These are phyloP conservation scores for Littorina saxatilis DNA, from an alignment of 1,140 invertebrate species.

Conservation along the genomic window DNA sequence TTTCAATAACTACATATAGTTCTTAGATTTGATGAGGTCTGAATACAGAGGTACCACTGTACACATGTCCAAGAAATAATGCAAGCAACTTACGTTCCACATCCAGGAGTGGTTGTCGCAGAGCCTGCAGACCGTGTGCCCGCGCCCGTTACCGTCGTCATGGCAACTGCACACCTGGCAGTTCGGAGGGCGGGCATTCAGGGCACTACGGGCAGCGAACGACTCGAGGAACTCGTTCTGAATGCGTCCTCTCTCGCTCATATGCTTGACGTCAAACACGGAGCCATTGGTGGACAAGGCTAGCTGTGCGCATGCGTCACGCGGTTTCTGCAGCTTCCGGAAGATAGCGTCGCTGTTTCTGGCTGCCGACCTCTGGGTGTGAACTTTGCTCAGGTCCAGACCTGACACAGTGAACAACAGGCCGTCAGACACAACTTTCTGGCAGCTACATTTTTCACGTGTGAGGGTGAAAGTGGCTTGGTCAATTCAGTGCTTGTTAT, in stretches of 20 bases:
- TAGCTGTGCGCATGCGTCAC: conserved; percentile 84
- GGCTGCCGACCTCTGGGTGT: conserved; percentile 85
- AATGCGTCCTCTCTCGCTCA: conserved; percentile 36
- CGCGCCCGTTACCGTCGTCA: conserved; percentile 73
- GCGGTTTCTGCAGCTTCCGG: conserved; percentile 84
- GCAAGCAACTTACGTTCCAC: conserved; percentile 11
- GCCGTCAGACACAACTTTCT: not conserved
- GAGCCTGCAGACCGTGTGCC: conserved; percentile 72
- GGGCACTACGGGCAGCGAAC: conserved; percentile 82
- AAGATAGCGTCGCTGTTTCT: conserved; percentile 82
- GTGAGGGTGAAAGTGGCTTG: too few relatives aligned
- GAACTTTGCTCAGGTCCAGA: conserved; percentile 84
- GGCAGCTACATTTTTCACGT: too few relatives aligned
- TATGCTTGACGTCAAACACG: conserved; percentile 71
- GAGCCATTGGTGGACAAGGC: conserved; percentile 89
- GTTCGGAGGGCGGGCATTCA: conserved; percentile 79
- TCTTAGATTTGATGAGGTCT: too few relatives aligned
- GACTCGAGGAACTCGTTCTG: conserved; percentile 62
- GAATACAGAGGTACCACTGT: not conserved
- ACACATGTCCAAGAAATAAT: not conserved
- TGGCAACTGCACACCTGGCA: conserved; percentile 87
- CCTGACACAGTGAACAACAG: conserved; percentile 74
- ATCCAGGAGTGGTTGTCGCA: conserved; percentile 50
- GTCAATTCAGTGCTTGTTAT: too few relatives aligned
- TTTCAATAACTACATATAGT: too few relatives aligned